Conservation (phyloP, 2,797 vertebrate species). For the Gymnodraco acuticeps region DNA sequence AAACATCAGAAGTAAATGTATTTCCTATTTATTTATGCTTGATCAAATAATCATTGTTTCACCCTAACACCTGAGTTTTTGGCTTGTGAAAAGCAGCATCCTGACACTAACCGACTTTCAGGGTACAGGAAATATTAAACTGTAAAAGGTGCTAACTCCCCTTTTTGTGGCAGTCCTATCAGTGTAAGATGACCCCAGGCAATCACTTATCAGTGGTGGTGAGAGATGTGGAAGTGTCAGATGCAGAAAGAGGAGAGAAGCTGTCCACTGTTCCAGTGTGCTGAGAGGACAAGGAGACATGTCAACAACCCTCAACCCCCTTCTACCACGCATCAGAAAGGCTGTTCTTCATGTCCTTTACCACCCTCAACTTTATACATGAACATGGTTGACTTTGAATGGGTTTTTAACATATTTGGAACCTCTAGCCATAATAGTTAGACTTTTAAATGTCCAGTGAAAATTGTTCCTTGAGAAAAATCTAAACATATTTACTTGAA, state of each 20-base stretch:
- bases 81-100: constrained; percentile 17
- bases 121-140: constrained; percentile 75
- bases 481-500: background rate
- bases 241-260: constrained; percentile 75
- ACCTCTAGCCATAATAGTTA: background rate
- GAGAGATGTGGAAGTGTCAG: constrained; percentile 76
- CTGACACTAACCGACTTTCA: constrained; percentile 16
- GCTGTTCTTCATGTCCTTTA: background rate
- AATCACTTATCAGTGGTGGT: constrained; percentile 83
- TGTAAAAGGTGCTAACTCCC: constrained; percentile 81
- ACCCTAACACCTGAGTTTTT: constrained; percentile 3
- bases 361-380: background rate
- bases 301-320: constrained; percentile 46
- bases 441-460: background rate
- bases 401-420: background rate
- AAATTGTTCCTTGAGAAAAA: background rate
- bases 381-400: background rate
- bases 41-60: constrained; percentile 17
- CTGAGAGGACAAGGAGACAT: constrained; percentile 55
- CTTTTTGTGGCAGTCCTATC: constrained; percentile 68
- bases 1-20: constrained; percentile 5
- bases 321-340: constrained; percentile 3
- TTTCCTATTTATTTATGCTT: constrained; percentile 4
- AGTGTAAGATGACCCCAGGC: constrained; percentile 80
- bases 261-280: constrained; percentile 62